These are phyloP conservation scores for Periplaneta americana DNA, from an alignment of 1,140 invertebrate genomes.

Conservation along the genomic window DNA sequence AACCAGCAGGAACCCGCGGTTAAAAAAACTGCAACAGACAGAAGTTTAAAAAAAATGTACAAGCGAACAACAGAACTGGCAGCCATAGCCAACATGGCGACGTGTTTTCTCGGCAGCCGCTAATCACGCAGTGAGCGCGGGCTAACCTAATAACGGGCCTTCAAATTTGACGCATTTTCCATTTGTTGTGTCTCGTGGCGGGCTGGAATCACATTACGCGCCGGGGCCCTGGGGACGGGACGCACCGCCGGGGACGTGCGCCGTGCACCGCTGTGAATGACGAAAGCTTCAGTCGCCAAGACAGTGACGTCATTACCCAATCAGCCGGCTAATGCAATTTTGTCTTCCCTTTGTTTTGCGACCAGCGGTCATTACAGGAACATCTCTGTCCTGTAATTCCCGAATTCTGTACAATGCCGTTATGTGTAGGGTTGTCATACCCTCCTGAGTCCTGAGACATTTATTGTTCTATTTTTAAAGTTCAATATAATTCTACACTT, in stretches of 20 bases:
- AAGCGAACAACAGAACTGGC: too few species aligned
- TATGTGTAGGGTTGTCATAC: too few species aligned
- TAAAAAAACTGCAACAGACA: too few species aligned
- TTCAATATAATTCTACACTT: too few species aligned
- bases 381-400: too few species aligned
- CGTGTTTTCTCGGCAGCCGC: too few species aligned
- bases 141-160: background rate
- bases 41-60: too few species aligned
- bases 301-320: background rate
- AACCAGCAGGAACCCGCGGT: too few species aligned
- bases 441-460: too few species aligned
- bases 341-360: background rate
- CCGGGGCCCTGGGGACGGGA: background rate
- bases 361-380: background rate
- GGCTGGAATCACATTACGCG: background rate
- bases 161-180: background rate
- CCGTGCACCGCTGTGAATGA: background rate
- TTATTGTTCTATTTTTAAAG: too few species aligned
- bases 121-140: background rate
- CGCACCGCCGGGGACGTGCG: background rate
- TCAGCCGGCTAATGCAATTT: background rate
- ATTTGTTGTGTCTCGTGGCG: background rate
- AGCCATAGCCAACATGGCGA: too few species aligned
- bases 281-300: background rate
- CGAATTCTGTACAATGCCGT: too few species aligned